Conservation (phyloP, 2,797 vertebrate genomes). For the Hemitrygon akajei region DNA sequence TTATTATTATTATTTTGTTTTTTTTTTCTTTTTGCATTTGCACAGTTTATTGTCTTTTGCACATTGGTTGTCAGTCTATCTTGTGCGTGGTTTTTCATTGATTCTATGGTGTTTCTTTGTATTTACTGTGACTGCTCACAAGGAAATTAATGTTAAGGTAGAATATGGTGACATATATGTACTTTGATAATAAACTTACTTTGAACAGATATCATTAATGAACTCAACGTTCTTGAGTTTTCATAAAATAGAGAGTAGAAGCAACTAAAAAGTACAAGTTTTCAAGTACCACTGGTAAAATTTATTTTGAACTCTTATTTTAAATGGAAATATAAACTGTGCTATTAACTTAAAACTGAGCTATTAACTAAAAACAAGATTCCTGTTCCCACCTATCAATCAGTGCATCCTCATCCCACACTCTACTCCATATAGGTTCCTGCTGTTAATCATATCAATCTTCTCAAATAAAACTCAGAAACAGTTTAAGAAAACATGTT, state of each 20-base stretch:
- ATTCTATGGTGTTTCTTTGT: no score
- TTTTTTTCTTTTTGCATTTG: no score
- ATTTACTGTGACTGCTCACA: no score
- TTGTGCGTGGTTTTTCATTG: no score
- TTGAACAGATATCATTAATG: not conserved
- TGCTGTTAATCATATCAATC: not conserved
- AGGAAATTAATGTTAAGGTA: no score
- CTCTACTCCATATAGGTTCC: not conserved
- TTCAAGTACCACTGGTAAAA: not conserved
- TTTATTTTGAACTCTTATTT: not conserved
- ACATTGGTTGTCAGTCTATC: no score
- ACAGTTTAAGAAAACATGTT: not conserved
- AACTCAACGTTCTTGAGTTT: not conserved
- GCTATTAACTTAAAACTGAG: not conserved
- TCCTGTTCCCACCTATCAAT: not conserved
- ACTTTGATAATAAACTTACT: no score
- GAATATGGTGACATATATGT: no score
- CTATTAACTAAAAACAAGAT: not conserved
- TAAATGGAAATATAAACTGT: not conserved
- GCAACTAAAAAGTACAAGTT: not conserved
- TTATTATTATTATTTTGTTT: no score
- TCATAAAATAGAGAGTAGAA: not conserved
- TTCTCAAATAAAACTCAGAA: not conserved
- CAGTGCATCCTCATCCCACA: not conserved
- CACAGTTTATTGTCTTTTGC: no score